These are phyloP conservation scores for Papilio gigon DNA, from an alignment of 2,888 invertebrate species.

Conservation along the genomic window DNA sequence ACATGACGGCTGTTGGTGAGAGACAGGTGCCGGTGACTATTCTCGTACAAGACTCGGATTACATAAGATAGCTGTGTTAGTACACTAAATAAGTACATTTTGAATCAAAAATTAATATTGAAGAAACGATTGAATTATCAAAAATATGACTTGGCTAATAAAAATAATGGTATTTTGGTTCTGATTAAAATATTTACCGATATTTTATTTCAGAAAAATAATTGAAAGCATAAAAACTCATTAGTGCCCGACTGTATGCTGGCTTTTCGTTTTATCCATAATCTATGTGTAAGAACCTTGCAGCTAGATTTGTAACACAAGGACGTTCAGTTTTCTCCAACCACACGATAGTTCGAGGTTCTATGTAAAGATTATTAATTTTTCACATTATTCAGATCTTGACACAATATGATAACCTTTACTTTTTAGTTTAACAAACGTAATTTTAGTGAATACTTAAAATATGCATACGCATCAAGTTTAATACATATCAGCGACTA, in stretches of 20 bases:
- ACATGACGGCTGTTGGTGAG: constrained; percentile 47
- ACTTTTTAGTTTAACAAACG: neutral
- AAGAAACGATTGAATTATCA: too few relatives aligned
- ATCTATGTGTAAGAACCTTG: constrained; percentile 10
- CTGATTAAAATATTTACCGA: neutral
- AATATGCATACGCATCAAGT: neutral
- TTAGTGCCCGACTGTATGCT: neutral
- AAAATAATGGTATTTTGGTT: too few relatives aligned
- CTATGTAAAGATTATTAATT: constrained; percentile 18
- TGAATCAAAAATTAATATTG: too few relatives aligned
- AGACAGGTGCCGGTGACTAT: constrained; percentile 60
- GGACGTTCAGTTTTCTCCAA: constrained; percentile 27
- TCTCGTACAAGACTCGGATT: constrained; percentile 53
- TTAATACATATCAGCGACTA: neutral
- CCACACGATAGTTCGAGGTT: constrained; percentile 23
- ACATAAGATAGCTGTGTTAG: constrained; percentile 36
- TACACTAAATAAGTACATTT: constrained; percentile 14
- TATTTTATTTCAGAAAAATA: too few relatives aligned
- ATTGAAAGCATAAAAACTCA: neutral
- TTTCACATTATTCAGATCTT: constrained; percentile 28
- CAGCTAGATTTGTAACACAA: constrained; percentile 24
- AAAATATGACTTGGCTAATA: too few relatives aligned
- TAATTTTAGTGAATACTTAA: neutral
- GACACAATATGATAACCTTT: constrained; percentile 12
- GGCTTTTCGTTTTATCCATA: constrained; percentile 12